Base-by-base conservation (phyloP, 2,113 vertebrate species). In the Solea senegalensis region DNA sequence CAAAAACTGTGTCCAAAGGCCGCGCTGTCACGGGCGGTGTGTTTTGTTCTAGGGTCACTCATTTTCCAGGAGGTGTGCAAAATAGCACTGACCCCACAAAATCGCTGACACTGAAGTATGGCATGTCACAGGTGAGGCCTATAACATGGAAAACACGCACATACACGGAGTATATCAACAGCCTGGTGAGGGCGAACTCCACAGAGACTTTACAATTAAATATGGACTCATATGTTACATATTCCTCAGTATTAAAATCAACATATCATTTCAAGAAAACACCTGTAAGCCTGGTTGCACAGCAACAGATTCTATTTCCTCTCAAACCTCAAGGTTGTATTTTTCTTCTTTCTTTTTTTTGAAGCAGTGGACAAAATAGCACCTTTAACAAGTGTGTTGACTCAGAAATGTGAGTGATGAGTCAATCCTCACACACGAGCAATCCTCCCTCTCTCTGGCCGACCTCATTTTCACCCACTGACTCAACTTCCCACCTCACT, bases 31-130 rank as follows among this genome's bases (percentile, higher is more conserved):
- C 9, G 34, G 52, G 51, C 39, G 7, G 59, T 60, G 16, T 81
- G 78, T 78, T 86, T 83, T 85, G 55, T 81, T 84, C 76, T 51
- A 63, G 60, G 82, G 83, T 84, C 83, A 74, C 57, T 90, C 50
- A 83, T 89, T 93, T 91, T 90, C 78, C 90, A 90, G 60, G 71
- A 83, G 81, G 69, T 65, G 74, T 91, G 92, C 86, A 86, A 93
- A 92, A 92, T 93, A 86, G 80, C 87, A 90, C 67, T 85, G 84
- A 86, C 78, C 76, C 72, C 81, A 79, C 70, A 84, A 89, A 90
- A 85, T 75, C 78, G 70, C 73, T 90, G 86, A 60, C 89, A 84
- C 82, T 75, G 65, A 67, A 69, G 80, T 89, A 91, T 81, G 90
- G 78, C 89, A 93, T 91, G 87, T 91, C 89, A 88, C 91, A 91